A percentile compares a stretch with the other conserved stretches of the same genome.
Evolutionary conservation across 2,797 vertebrate genomes (phyloP).

Genomic region (Xiphophorus birchmanni): DNA sequence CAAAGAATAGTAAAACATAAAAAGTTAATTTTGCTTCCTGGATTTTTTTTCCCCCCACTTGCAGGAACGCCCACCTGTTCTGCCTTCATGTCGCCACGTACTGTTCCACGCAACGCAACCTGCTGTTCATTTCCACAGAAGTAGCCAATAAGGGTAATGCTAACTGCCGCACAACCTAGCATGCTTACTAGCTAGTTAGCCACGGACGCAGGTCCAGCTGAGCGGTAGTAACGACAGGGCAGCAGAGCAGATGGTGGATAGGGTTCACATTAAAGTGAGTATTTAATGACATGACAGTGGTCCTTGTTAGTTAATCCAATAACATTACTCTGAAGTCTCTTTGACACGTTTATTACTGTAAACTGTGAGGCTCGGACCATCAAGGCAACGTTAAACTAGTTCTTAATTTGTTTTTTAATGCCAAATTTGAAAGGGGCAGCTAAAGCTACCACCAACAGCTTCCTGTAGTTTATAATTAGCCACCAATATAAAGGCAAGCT

Average conservation of each 20-base stretch:
- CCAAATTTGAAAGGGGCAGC: conserved; percentile 42
- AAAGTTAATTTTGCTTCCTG: not conserved
- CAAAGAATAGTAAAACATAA: too few species aligned
- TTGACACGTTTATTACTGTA: not conserved
- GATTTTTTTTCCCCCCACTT: not conserved
- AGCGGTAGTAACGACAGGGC: conserved; percentile 27
- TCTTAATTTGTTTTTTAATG: conserved; percentile 2
- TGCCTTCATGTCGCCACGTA: conserved; percentile 73
- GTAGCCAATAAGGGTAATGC: conserved; percentile 42
- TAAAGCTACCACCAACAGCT: conserved; percentile 61
- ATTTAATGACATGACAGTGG: conserved; percentile 1
- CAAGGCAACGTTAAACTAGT: not conserved
- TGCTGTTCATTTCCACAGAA: conserved; percentile 34
- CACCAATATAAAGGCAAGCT: conserved; percentile 1
- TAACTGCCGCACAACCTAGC: not conserved
- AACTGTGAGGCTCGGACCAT: not conserved
- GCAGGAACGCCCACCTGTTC: conserved; percentile 43
- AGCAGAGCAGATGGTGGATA: conserved; percentile 36
- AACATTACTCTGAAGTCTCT: not conserved
- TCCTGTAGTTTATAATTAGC: conserved; percentile 32
- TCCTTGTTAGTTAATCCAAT: not conserved
- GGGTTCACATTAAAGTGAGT: conserved; percentile 62
- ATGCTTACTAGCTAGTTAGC: conserved; percentile 28
- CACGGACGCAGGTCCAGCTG: conserved; percentile 31
- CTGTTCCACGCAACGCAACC: conserved; percentile 63